Evolutionary conservation across 2,113 vertebrate genomes (phyloP).

Genomic region (Erinaceus europaeus): DNA sequence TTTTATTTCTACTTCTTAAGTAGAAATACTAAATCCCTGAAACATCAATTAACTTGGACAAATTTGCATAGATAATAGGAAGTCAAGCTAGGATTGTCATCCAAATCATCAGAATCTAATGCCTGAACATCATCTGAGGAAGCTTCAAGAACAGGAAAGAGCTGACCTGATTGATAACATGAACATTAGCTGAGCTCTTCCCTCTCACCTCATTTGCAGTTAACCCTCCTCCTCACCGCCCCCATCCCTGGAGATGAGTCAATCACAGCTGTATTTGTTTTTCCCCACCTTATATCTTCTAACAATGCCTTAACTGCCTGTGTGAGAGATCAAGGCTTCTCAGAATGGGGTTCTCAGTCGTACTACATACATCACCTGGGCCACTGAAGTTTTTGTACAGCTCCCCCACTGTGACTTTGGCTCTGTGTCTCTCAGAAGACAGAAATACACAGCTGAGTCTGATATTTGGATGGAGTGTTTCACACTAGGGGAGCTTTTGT

Average conservation of each 20-base stretch:
- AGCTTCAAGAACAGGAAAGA: neutral
- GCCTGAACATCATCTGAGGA: neutral
- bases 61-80: neutral
- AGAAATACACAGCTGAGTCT: neutral
- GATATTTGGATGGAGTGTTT: neutral
- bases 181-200: neutral
- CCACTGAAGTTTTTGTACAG: neutral
- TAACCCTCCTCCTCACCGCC: neutral
- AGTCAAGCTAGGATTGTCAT: neutral
- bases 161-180: neutral
- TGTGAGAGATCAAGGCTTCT: neutral
- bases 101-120: constrained; percentile 4
- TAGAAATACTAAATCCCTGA: constrained; percentile 9
- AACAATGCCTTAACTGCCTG: neutral
- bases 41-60: constrained; percentile 10
- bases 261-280: neutral
- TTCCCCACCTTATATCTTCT: neutral
- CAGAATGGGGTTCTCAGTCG: neutral
- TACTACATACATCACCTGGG: neutral
- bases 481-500: neutral
- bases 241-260: neutral
- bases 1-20: constrained; percentile 18
- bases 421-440: neutral
- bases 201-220: neutral
- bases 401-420: neutral